These are phyloP conservation scores for Pogonus chalceus DNA, from an alignment of 1,140 invertebrate species.

Conservation along the genomic window DNA sequence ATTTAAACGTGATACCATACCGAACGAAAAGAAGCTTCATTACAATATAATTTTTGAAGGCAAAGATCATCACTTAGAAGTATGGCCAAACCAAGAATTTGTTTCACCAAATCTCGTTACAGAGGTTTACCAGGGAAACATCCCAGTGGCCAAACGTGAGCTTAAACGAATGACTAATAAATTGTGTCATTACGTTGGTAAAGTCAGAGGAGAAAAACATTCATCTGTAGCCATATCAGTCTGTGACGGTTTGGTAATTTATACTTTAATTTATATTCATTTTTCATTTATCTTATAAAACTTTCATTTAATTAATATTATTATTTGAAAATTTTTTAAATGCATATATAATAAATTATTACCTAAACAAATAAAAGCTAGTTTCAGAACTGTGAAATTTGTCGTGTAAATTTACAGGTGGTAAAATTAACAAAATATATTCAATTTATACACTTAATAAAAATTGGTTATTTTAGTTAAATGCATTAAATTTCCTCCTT, in stretches of 20 bases:
- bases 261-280: too few species aligned
- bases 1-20: slow-evolving; percentile 13
- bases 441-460: too few species aligned
- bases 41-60: slow-evolving; percentile 40
- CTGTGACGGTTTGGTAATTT: slow-evolving; percentile 53
- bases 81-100: slow-evolving; percentile 44
- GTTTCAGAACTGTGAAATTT: too few species aligned
- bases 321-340: too few species aligned
- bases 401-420: too few species aligned
- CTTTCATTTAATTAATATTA: too few species aligned
- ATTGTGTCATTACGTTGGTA: slow-evolving; percentile 47
- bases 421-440: too few species aligned
- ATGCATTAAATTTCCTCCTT: too few species aligned
- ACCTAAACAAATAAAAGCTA: too few species aligned
- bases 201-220: slow-evolving; percentile 35
- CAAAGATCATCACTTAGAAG: slow-evolving; percentile 38
- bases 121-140: slow-evolving; percentile 36
- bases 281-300: too few species aligned
- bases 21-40: slow-evolving; percentile 34
- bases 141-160: slow-evolving; percentile 15
- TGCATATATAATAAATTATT: too few species aligned
- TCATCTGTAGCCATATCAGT: slow-evolving; percentile 48
- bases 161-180: slow-evolving; percentile 23
- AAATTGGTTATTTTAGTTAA: too few species aligned
- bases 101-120: slow-evolving; percentile 45